These are phyloP conservation scores for Calephelis nemesis DNA, from an alignment of 1,140 invertebrate genomes.

Conservation along the genomic window DNA sequence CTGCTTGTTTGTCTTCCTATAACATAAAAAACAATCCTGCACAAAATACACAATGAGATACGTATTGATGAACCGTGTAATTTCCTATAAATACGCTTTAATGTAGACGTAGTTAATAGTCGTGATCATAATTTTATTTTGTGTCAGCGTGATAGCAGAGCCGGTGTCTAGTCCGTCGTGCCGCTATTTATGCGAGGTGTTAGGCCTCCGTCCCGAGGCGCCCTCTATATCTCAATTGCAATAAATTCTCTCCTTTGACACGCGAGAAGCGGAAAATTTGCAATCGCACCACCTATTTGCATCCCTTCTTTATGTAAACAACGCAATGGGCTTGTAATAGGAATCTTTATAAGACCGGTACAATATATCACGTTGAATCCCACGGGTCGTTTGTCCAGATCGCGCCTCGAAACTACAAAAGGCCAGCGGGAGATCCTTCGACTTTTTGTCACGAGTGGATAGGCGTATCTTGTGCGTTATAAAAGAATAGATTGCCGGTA, in stretches of 20 bases:
- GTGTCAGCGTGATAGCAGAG: constrained; percentile 48
- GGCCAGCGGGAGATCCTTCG: constrained; percentile 69
- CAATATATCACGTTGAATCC: constrained; percentile 32
- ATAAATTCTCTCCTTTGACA: constrained; percentile 70
- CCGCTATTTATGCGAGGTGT: constrained; percentile 61
- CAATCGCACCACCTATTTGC: constrained; percentile 45
- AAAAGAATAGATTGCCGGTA: constrained; percentile 76
- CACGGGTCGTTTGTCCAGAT: constrained; percentile 64
- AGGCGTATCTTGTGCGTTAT: constrained; percentile 69
- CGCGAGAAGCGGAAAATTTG: constrained; percentile 66
- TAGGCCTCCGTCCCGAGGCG: constrained; percentile 45
- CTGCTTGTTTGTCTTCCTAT: too few species aligned
- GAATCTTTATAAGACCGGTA: constrained; percentile 20
- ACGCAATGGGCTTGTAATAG: constrained; percentile 27
- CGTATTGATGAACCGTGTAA: not conserved
- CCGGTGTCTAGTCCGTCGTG: constrained; percentile 42
- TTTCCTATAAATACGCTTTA: constrained; percentile 8
- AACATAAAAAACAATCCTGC: not conserved
- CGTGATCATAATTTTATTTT: constrained; percentile 61
- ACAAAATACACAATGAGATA: not conserved
- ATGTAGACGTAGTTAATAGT: constrained; percentile 43
- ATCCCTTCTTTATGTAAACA: constrained; percentile 56
- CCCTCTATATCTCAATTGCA: constrained; percentile 63
- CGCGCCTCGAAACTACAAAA: constrained; percentile 61
- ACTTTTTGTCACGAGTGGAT: constrained; percentile 72